Percentiles rank a stretch among this genome's conserved stretches.
Evolutionary conservation across 2,888 invertebrate species (phyloP).

Genomic region (Parnassius smintheus): DNA sequence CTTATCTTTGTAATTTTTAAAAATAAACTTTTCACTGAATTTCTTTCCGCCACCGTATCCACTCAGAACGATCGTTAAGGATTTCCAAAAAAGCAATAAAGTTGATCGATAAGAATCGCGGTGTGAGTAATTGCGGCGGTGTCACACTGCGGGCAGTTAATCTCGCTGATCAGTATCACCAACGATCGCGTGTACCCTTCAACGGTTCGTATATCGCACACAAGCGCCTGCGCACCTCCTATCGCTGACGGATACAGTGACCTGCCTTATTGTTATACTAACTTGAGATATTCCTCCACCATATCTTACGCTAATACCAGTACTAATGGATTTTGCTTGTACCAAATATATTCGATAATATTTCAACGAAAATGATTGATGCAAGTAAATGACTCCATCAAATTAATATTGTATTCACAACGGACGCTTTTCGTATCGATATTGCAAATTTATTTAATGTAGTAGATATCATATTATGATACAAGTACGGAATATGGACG

Average conservation of each 20-base stretch:
- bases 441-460: conserved; percentile 24
- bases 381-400: conserved; percentile 35
- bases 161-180: conserved; percentile 71
- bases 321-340: conserved; percentile 70
- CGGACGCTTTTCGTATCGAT: conserved; percentile 18
- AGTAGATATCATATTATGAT: conserved; percentile 12
- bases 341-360: conserved; percentile 48
- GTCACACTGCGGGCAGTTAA: conserved; percentile 68
- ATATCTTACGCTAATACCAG: conserved; percentile 41
- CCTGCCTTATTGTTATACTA: conserved; percentile 48
- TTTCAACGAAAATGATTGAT: conserved; percentile 58
- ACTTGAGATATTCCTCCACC: conserved; percentile 36
- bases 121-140: conserved; percentile 71
- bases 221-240: conserved; percentile 35
- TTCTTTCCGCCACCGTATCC: conserved; percentile 2
- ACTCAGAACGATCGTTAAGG: conserved; percentile 24
- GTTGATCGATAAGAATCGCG: conserved; percentile 62
- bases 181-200: conserved; percentile 67
- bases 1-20: background rate
- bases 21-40: background rate
- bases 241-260: conserved; percentile 42
- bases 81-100: conserved; percentile 42
- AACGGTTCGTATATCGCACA: conserved; percentile 40
- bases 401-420: conserved; percentile 38
- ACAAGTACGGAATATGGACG: conserved; percentile 24